Evolutionary conservation across 2,113 vertebrate genomes (phyloP), one percentile per base, ranked within the genome.

Genomic region (Trinectes maculatus): DNA sequence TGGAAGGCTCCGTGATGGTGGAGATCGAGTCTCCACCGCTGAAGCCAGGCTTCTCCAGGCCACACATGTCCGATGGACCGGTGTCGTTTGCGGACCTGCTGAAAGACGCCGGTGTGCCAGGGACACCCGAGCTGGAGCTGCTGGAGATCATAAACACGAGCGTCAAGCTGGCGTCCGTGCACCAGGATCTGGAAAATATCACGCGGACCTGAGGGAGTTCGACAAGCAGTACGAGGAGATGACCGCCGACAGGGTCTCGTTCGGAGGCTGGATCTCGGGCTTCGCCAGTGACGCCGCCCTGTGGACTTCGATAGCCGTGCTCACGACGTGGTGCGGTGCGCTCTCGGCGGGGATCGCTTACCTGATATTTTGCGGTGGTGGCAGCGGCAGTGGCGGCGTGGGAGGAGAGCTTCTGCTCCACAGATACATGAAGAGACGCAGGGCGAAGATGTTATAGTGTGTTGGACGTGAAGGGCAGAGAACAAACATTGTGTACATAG

Each of bases 21-120:
- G 29, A 55, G 24, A 55, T 72, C 5, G 49, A 39, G 4, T 62
- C 68, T 3, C 57, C 47, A 2, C 48, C 58, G 7, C 31, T 71
- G 1, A 34, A 46, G 6, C 46, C 12, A 0, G n/a, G n/a, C n/a
- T 39, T 71, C n/a, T 36, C 29, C 0, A 24, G 58, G 6, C 46
- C 37, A 0, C 58, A 47, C 49, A 33, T 33, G 10, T 33, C 29
- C 7, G 29, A 33, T 10, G 29, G 29, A 33, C 29, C 29, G 1
- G 29, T 33, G 29, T 33, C 29, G 7, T 33, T 33, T 33, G 7
- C 10, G 0, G 58, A 62, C 4, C 39, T 71, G 8, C 31, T 71
- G 8, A 61, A 44, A 12, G 13, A 26, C 1, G 4, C n/a, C n/a
- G n/a, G 1, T 0, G 0, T 56, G 1, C 28, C 43, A 0, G 28